A percentile compares a stretch with the other conserved stretches of the same genome.
These are phyloP conservation scores for Antheraea yamamai DNA, from an alignment of 2,888 invertebrate genomes.

Conservation along the genomic window DNA sequence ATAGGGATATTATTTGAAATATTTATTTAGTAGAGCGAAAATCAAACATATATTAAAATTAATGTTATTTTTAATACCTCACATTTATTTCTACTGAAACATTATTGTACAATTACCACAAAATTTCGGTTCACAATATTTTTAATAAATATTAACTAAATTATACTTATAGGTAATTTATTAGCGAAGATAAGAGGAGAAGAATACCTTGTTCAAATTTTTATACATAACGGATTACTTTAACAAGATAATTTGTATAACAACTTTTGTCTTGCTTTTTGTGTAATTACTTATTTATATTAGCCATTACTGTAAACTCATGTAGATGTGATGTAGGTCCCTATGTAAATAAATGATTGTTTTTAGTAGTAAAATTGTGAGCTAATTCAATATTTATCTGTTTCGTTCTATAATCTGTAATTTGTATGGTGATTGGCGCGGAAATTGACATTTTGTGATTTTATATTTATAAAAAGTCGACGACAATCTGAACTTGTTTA, in stretches of 20 bases:
- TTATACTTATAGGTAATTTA: neutral
- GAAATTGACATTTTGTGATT: conserved; percentile 1
- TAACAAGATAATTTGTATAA: no score
- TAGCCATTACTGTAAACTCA: no score
- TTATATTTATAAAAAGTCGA: neutral
- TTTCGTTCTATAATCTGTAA: neutral
- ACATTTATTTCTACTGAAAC: no score
- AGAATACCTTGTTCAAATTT: neutral
- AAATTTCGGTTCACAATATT: neutral
- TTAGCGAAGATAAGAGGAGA: neutral
- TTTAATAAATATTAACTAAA: neutral
- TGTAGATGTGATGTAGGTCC: no score
- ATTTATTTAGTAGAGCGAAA: no score
- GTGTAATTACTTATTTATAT: no score
- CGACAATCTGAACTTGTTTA: neutral
- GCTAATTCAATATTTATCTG: neutral
- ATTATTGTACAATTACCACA: neutral
- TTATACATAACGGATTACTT: neutral
- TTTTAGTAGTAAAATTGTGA: no score
- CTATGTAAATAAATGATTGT: no score
- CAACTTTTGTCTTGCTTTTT: no score
- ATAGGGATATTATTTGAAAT: no score
- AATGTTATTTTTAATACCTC: no score
- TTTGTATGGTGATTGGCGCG: neutral
- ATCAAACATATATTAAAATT: no score